Conservation (phyloP, 1,140 invertebrate genomes). For the Ceratina calcarata region DNA sequence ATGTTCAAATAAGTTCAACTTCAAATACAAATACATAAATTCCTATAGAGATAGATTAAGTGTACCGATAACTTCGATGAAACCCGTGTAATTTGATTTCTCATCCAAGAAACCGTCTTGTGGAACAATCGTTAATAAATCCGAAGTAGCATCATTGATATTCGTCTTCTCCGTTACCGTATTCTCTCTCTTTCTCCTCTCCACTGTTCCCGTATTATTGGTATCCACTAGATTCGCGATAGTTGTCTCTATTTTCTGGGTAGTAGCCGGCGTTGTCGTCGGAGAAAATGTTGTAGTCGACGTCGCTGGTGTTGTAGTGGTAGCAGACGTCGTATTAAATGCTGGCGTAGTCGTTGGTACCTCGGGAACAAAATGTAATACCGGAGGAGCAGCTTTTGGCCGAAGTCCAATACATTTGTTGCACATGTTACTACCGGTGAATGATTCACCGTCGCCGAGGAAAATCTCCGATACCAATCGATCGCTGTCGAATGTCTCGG, state of each 20-base stretch:
- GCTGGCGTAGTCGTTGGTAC: conserved; percentile 51
- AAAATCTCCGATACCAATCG: conserved; percentile 83
- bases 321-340: conserved; percentile 29
- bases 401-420: conserved; percentile 80
- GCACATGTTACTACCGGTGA: conserved; percentile 76
- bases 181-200: conserved; percentile 70
- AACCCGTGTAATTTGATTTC: conserved; percentile 90
- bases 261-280: conserved; percentile 32
- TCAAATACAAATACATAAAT: not conserved
- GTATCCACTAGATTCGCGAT: conserved; percentile 36
- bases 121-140: conserved; percentile 63
- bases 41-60: conserved; percentile 38
- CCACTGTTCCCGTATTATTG: conserved; percentile 43
- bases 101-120: conserved; percentile 88
- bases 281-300: conserved; percentile 58
- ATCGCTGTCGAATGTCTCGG: conserved; percentile 88
- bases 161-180: conserved; percentile 44
- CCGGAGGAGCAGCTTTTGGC: conserved; percentile 75
- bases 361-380: conserved; percentile 73
- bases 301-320: conserved; percentile 41
- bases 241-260: conserved; percentile 42
- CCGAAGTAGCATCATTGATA: conserved; percentile 48
- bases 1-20: not conserved
- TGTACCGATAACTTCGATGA: conserved; percentile 90
- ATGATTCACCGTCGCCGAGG: conserved; percentile 84